Conservation (phyloP, 2,888 invertebrate genomes). For the Nomada goodeniana region DNA sequence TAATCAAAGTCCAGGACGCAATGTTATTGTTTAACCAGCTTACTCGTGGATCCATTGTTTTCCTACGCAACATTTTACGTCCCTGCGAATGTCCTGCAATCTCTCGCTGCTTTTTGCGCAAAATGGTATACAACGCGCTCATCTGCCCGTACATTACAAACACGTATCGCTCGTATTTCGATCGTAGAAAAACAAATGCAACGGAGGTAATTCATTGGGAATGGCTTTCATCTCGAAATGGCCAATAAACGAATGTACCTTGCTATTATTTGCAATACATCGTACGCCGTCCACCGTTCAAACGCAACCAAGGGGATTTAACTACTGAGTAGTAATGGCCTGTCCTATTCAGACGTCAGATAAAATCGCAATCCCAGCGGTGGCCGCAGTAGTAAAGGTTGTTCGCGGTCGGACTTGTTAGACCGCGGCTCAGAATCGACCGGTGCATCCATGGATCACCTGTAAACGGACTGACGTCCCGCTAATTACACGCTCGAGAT, state of each 20-base stretch:
- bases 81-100: neutral
- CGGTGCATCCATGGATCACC: neutral
- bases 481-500: conserved; percentile 7
- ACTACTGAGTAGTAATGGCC: conserved; percentile 32
- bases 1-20: neutral
- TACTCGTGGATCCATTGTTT: neutral
- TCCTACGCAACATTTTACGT: neutral
- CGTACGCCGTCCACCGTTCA: neutral
- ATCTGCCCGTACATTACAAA: too few species aligned
- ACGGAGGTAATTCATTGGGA: too few species aligned
- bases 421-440: neutral
- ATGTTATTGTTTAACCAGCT: neutral
- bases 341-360: conserved; percentile 16
- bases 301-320: conserved; percentile 11
- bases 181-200: too few species aligned
- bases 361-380: conserved; percentile 14
- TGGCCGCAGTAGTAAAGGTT: conserved; percentile 12
- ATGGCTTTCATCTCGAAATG: neutral
- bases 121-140: neutral
- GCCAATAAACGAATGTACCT: neutral
- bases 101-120: neutral
- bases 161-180: too few species aligned
- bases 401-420: conserved; percentile 20
- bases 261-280: neutral
- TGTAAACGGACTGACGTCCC: conserved; percentile 16